These are phyloP conservation scores for Cheirogaleus medius DNA, from an alignment of 2,113 vertebrate genomes.

Conservation along the genomic window DNA sequence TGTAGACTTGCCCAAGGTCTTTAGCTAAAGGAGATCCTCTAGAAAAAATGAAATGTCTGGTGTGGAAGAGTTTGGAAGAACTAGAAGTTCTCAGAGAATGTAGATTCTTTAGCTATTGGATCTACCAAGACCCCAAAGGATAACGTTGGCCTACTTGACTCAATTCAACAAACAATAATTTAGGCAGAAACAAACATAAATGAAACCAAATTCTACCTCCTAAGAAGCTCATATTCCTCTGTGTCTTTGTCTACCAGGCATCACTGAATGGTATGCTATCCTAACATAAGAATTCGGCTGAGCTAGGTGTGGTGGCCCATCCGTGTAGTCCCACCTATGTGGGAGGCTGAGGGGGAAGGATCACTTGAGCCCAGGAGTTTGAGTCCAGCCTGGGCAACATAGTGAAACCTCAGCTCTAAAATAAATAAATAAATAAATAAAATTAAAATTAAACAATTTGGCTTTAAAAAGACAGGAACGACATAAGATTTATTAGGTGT, in stretches of 20 bases:
- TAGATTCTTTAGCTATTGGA: neutral
- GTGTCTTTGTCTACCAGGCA: neutral
- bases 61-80: neutral
- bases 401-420: neutral
- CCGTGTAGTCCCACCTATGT: neutral
- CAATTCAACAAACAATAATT: neutral
- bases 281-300: conserved; percentile 1
- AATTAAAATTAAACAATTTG: neutral
- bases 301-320: neutral
- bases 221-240: neutral
- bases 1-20: neutral
- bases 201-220: neutral
- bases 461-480: neutral
- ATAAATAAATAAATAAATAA: neutral
- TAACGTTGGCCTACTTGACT: neutral
- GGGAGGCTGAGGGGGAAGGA: neutral
- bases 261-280: neutral
- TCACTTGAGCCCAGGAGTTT: neutral
- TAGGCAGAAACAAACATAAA: conserved; percentile 2
- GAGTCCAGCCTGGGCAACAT: neutral
- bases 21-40: neutral
- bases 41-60: neutral
- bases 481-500: neutral
- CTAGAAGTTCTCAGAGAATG: neutral
- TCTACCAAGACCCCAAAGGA: neutral